Evolutionary conservation across 53 echinoderm and acorn worm genomes (phyloP), one percentile per base, ranked within the genome.

Genomic region (Glandiceps talaboti): DNA sequence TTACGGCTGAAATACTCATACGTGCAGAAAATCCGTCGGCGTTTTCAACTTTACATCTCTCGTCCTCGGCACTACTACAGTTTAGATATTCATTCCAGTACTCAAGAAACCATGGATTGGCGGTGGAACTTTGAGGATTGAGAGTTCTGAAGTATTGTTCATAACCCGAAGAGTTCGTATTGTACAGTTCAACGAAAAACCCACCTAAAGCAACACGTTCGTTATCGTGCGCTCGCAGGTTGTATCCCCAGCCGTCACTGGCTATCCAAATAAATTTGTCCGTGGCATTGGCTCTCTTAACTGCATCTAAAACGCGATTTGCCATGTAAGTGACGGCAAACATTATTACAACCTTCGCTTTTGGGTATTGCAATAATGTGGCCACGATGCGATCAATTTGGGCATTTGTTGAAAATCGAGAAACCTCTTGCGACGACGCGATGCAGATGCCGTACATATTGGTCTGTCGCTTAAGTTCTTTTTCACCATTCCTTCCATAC

Each of bases 401-500:
- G 26, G 79, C n/a, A 25, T 78, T 45, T 74, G 73, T 87, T 6
- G 83, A 75, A 1, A 79, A 83, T 28, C 82, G 33, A 14, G 78
- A 27, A 31, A 87, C 79, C 0, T 82, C 75, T 1, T 79, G 33
- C 0, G 33, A 82, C 20, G 79, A 25, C 1, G 87, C 83, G 25
- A 87, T 80, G 26, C 87, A 87, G 14, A 87, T 80, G 14, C 73
- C 79, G 30, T 79, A 27, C 73, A 75, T 64, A 27, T 76, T 83
- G 0, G 83, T 80, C 1, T 79, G 80, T 31, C 80, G 72, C 12
- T 80, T 79, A 29, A 87, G 64, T 25, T 79, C 80, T 29, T 83
- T 83, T 14, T 83, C 87, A 10, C 87, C 87, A 73, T 87, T 82
- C 26, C 82, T 83, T 30, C 87, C 83, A 80, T 87, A 87, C 27